Evolutionary conservation across 2,888 invertebrate species (phyloP), one percentile per base, ranked within the genome.

Genomic region (Panorpa germanica): DNA sequence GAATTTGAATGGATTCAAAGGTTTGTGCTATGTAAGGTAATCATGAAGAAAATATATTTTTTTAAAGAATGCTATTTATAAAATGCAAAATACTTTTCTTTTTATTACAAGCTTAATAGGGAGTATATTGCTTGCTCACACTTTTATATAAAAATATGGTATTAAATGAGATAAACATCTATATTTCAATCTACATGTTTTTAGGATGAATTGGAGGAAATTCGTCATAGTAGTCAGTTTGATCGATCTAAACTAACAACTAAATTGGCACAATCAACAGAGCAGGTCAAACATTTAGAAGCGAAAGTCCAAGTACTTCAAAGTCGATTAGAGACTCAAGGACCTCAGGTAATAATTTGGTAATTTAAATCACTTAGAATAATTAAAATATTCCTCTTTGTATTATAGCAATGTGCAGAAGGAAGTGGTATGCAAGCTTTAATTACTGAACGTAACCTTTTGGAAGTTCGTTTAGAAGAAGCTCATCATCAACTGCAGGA

Each of bases 401-500:
- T 11, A 5, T 27, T 17, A 4, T 11, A 27, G 18, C 8, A 3
- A n/a, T 27, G 12, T 7, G 15, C 26, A 6, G 33, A 35, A 2
- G 62, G 63, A 34, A 70, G 70, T 38, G 57, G 65, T 40, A 51
- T 67, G 28, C 60, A 62, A 38, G 59, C 61, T 21, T 44, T 67
- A 2, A 52, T 62, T 39, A 60, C 64, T n/a, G 73, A 74, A 43
- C 55, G 71, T 29, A 65, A 65, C 37, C 48, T 78, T 14, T 56
- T 86, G 17, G 75, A 81, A 38, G 66, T 80, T 35, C 72, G 80
- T 42, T 52, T 88, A 34, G 78, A 82, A 42, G 88, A 88, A 46
- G 71, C 83, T 0, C 76, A 85, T 47, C 63, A 85, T 45, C 86
- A 88, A 49, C 56, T 88, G 18, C 75, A 80, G 1, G 85, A 88